Percentiles rank a stretch among this genome's conserved stretches.
phyloP scores from a whole-genome alignment of 2,888 invertebrate species.

The Diarsia dahlii region DNA sequence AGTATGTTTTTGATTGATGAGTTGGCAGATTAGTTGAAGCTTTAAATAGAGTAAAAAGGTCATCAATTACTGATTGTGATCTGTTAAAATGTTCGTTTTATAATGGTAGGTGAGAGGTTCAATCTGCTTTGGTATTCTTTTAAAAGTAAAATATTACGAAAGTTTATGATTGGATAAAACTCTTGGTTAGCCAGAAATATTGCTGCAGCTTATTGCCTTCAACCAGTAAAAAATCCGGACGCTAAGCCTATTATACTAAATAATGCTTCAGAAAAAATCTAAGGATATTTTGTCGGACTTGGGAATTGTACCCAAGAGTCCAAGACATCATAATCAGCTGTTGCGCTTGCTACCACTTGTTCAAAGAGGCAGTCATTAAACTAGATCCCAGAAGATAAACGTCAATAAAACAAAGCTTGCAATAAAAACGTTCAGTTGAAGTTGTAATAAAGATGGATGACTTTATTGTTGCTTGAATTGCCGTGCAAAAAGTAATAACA shows the following conservation, averaged over 20 bases:
- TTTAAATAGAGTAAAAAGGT: constrained; percentile 30
- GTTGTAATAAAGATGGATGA: constrained; percentile 47
- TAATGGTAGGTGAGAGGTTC: not conserved
- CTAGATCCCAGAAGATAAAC: not conserved
- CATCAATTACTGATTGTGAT: constrained; percentile 9
- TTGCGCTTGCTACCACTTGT: not conserved
- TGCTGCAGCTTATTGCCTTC: no score
- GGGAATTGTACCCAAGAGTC: not conserved
- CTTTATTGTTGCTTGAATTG: constrained; percentile 27
- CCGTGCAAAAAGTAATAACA: constrained; percentile 32
- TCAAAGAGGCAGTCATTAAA: no score
- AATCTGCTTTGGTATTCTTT: not conserved
- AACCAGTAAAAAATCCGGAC: no score
- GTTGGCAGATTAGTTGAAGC: constrained; percentile 18
- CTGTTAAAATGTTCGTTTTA: not conserved
- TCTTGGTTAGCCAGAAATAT: not conserved
- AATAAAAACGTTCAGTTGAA: constrained; percentile 16
- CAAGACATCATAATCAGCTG: not conserved
- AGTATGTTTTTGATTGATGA: constrained; percentile 33
- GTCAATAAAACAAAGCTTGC: not conserved
- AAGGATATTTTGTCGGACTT: not conserved
- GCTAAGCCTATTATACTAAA: no score
- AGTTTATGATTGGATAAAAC: not conserved
- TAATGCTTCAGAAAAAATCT: no score
- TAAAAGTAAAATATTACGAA: not conserved